Conservation (phyloP, 2,113 vertebrate species). For the Colistium nudipinnis region DNA sequence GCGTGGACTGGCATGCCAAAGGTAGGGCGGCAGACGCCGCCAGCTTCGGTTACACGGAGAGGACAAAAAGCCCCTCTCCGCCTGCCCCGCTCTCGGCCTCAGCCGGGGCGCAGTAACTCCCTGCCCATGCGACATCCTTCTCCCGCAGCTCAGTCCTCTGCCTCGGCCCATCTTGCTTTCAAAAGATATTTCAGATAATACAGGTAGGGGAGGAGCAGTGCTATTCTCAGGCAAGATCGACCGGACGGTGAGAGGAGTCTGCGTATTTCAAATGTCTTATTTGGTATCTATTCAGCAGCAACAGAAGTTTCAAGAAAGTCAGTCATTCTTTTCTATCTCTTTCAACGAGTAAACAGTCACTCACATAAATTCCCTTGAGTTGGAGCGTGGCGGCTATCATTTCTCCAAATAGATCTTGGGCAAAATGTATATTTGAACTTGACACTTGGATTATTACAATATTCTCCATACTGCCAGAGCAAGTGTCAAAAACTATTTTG, state of each 20-base stretch:
- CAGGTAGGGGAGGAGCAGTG: neutral
- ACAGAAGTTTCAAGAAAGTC: conserved; percentile 39
- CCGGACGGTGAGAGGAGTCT: neutral
- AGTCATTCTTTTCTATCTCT: conserved; percentile 31
- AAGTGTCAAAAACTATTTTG: neutral
- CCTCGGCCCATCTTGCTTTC: conserved; percentile 11
- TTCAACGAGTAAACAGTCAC: conserved; percentile 26
- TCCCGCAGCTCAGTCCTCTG: conserved; percentile 22
- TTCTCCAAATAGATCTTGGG: conserved; percentile 14
- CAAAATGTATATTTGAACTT: neutral
- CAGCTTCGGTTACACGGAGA: conserved; percentile 63
- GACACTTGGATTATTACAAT: neutral
- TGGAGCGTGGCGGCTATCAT: conserved; percentile 10
- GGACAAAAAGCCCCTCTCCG: conserved; percentile 64
- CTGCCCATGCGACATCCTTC: conserved; percentile 30
- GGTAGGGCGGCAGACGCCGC: conserved; percentile 57
- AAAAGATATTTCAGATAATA: conserved; percentile 1
- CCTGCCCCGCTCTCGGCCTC: conserved; percentile 52
- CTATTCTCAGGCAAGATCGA: conserved; percentile 1
- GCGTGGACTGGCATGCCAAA: conserved; percentile 41
- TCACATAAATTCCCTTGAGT: conserved; percentile 3
- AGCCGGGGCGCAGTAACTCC: conserved; percentile 44
- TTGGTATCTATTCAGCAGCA: conserved; percentile 12
- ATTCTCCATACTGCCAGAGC: neutral
- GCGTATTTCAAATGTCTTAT: conserved; percentile 10